phyloP scores from a whole-genome alignment of 2,888 invertebrate species.

The Fragum fragum region DNA sequence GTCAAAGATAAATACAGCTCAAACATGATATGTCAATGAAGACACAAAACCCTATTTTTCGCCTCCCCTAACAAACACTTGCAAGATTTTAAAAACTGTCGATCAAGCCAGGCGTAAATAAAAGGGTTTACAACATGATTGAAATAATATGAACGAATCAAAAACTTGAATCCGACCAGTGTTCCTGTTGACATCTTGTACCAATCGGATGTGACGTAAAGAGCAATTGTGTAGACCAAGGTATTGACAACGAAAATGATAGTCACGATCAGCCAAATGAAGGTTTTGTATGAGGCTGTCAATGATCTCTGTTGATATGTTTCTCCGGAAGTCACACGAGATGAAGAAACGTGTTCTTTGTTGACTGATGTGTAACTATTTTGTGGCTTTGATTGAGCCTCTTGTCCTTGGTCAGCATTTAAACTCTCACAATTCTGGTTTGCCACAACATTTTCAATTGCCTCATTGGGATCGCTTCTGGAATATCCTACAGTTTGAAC shows the following conservation, averaged over 20 bases:
- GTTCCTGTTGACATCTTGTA: conserved; percentile 17
- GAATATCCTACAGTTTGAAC: background rate
- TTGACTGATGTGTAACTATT: background rate
- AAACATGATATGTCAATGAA: too few species aligned
- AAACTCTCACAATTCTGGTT: conserved; percentile 23
- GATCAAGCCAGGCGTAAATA: conserved; percentile 48
- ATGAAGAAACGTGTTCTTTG: too few species aligned
- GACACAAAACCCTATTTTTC: too few species aligned
- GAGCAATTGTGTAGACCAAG: conserved; percentile 40
- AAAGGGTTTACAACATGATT: conserved; percentile 57
- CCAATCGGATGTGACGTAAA: conserved; percentile 29
- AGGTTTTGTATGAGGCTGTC: conserved; percentile 51
- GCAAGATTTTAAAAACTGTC: conserved; percentile 48
- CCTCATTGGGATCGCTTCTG: conserved; percentile 22
- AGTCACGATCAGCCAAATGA: conserved; percentile 61
- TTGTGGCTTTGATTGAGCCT: background rate
- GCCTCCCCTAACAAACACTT: conserved; percentile 11
- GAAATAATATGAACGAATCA: conserved; percentile 47
- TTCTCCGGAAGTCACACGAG: too few species aligned
- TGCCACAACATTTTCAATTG: conserved; percentile 13
- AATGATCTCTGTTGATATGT: background rate
- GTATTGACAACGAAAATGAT: conserved; percentile 47
- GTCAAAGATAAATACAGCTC: too few species aligned
- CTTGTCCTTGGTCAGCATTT: too few species aligned
- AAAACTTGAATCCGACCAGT: conserved; percentile 26